Evolutionary conservation across 2,888 invertebrate genomes (phyloP).

Genomic region (Yponomeuta cagnagella): DNA sequence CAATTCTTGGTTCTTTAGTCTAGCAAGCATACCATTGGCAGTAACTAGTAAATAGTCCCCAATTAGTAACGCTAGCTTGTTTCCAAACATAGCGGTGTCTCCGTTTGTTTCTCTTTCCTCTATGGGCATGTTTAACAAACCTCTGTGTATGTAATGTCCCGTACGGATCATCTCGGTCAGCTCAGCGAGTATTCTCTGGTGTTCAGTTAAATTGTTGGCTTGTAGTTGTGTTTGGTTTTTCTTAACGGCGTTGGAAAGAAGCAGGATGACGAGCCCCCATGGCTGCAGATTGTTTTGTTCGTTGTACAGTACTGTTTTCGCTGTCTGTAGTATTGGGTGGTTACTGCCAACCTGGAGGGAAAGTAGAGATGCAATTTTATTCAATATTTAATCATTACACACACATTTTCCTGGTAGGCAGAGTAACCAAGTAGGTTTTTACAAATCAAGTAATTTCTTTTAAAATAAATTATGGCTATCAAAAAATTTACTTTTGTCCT

Average conservation of each 20-base stretch:
- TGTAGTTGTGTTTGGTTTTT: conserved; percentile 75
- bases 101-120: conserved; percentile 70
- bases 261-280: conserved; percentile 87
- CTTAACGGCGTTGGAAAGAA: conserved; percentile 83
- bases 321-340: conserved; percentile 90
- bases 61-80: conserved; percentile 90
- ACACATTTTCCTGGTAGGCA: too few relatives aligned
- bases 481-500: too few relatives aligned
- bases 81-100: conserved; percentile 87
- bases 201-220: conserved; percentile 72
- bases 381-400: too few relatives aligned
- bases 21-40: conserved; percentile 86
- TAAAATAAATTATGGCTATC: neutral
- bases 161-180: conserved; percentile 93
- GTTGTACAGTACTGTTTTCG: conserved; percentile 87
- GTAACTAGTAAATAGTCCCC: conserved; percentile 91
- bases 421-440: neutral
- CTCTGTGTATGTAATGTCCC: conserved; percentile 87
- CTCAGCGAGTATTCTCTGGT: conserved; percentile 73
- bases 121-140: conserved; percentile 56
- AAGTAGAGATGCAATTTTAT: neutral
- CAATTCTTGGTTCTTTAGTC: conserved; percentile 81
- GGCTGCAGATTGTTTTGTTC: conserved; percentile 90
- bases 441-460: neutral
- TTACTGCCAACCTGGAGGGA: conserved; percentile 81